Percentiles rank a stretch among this genome's conserved stretches.
These are phyloP conservation scores for Thomomys bottae DNA, from an alignment of 2,113 vertebrate species.

Conservation along the genomic window DNA sequence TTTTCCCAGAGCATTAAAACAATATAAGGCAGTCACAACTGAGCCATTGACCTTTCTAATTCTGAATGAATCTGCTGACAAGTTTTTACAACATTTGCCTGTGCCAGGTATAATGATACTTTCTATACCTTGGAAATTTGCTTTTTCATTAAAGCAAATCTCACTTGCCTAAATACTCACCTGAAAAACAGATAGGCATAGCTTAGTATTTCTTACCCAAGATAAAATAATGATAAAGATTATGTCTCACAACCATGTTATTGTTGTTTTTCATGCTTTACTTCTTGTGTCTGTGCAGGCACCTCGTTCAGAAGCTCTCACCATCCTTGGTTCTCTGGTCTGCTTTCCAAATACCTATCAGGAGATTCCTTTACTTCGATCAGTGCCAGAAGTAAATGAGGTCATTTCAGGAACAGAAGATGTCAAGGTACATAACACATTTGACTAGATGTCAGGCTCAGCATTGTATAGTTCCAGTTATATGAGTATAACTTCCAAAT, in stretches of 20 bases:
- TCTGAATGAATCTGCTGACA: not conserved
- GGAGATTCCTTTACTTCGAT: slow-evolving; percentile 89
- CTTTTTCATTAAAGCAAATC: not conserved
- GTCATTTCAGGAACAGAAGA: slow-evolving; percentile 86
- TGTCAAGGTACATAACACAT: slow-evolving; percentile 89
- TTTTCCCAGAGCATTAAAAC: slow-evolving; percentile 21
- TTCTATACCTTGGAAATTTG: slow-evolving; percentile 32
- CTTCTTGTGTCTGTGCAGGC: slow-evolving; percentile 83
- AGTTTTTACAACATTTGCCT: not conserved
- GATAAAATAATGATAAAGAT: slow-evolving; percentile 25
- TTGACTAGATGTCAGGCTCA: not conserved
- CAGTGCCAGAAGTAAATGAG: slow-evolving; percentile 84
- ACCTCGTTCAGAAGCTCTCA: slow-evolving; percentile 95
- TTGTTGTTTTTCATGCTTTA: not conserved
- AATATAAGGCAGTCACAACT: not conserved
- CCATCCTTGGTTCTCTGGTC: slow-evolving; percentile 95
- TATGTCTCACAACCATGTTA: not conserved
- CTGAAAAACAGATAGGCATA: slow-evolving; percentile 2
- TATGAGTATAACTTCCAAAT: not conserved
- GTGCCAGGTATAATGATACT: not conserved
- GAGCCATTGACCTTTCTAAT: not conserved
- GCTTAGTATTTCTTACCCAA: not conserved
- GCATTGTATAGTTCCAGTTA: not conserved
- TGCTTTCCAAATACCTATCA: slow-evolving; percentile 96
- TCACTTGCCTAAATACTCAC: slow-evolving; percentile 21